These are phyloP conservation scores for Amphipoea lucens DNA, from an alignment of 2,888 invertebrate genomes.

Conservation along the genomic window DNA sequence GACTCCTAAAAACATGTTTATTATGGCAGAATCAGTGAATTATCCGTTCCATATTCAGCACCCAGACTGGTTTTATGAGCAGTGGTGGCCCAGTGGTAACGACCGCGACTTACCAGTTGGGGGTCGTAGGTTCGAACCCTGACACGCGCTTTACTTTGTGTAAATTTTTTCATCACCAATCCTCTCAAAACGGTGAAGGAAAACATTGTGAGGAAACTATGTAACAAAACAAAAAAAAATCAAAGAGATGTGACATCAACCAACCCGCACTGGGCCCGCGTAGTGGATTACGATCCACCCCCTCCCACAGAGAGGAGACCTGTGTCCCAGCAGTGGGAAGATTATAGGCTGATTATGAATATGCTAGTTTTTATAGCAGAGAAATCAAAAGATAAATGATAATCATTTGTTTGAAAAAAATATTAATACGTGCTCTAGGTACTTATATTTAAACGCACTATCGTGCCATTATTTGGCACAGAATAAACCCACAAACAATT, in stretches of 20 bases:
- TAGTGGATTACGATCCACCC: not conserved
- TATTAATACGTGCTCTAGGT: too few species aligned
- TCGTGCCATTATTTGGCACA: slow-evolving; percentile 23
- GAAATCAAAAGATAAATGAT: not conserved
- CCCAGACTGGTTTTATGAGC: not conserved
- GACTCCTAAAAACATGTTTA: not conserved
- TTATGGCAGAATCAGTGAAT: not conserved
- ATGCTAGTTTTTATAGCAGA: not conserved
- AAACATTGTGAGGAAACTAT: not conserved
- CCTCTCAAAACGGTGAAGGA: too few species aligned
- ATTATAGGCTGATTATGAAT: not conserved
- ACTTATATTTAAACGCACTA: not conserved
- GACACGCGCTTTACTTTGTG: too few species aligned
- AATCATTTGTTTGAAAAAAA: too few species aligned
- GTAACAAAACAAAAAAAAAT: not conserved
- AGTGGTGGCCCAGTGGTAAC: too few species aligned
- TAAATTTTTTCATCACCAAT: too few species aligned
- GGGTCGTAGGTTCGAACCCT: too few species aligned
- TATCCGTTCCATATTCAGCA: not conserved
- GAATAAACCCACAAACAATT: slow-evolving; percentile 24
- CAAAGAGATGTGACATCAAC: not conserved
- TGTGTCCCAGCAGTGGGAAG: not conserved
- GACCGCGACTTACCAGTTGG: too few species aligned
- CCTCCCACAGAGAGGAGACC: not conserved
- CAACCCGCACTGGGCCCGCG: not conserved